Conservation (phyloP, 2,888 invertebrate species). For the Athalia rosae region DNA sequence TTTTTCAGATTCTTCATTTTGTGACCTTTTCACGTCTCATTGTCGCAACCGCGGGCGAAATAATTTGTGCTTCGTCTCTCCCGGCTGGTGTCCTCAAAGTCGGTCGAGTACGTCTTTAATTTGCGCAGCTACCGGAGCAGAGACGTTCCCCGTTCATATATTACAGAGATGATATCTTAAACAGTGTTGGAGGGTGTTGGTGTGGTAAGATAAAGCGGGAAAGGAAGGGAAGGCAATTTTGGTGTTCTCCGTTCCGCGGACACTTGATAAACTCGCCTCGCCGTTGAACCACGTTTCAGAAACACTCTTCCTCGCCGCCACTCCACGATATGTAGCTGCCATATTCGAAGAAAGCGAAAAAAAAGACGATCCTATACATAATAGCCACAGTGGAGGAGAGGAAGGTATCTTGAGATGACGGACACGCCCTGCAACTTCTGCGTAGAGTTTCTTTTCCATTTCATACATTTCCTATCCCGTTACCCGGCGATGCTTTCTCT, state of each 20-base stretch:
- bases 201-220: background rate
- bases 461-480: constrained; percentile 25
- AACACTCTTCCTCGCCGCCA: too few species aligned
- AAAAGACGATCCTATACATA: background rate
- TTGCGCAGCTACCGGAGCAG: too few species aligned
- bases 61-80: too few species aligned
- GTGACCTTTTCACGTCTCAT: too few species aligned
- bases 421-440: background rate
- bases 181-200: too few species aligned
- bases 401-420: constrained; percentile 7
- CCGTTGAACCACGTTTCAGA: too few species aligned
- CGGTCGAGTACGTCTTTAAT: too few species aligned
- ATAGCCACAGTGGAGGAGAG: constrained; percentile 10
- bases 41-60: too few species aligned
- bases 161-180: too few species aligned
- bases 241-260: background rate
- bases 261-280: constrained; percentile 21
- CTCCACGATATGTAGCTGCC: background rate
- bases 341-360: background rate
- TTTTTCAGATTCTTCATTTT: too few species aligned
- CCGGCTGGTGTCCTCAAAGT: too few species aligned
- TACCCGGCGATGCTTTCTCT: constrained; percentile 24
- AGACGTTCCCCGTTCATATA: too few species aligned
- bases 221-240: constrained; percentile 33
- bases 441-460: constrained; percentile 26